Conservation (phyloP, 2,797 vertebrate species). For the Anguilla megastoma region DNA sequence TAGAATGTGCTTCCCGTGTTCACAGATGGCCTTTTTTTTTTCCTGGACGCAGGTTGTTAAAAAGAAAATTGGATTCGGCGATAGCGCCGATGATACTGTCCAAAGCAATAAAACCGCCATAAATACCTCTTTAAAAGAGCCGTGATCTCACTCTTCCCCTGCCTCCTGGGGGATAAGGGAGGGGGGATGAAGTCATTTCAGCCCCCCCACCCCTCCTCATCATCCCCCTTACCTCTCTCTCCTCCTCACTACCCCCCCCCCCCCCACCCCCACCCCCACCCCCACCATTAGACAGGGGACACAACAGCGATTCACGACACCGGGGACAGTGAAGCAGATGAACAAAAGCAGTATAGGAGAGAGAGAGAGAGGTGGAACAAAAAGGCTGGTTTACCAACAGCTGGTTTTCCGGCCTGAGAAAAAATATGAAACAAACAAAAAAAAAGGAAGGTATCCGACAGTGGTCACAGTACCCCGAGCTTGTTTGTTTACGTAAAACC, state of each 20-base stretch:
- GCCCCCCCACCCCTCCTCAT: slow-evolving; percentile 38
- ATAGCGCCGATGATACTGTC: slow-evolving; percentile 50
- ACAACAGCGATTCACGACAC: not conserved
- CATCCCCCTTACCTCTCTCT: not conserved
- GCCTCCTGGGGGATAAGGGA: slow-evolving; percentile 28
- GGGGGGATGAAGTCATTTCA: slow-evolving; percentile 69
- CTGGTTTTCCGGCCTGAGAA: not conserved
- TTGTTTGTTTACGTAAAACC: not conserved
- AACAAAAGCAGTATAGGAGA: not conserved
- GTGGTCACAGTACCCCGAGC: not conserved
- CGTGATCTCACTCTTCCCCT: slow-evolving; percentile 69
- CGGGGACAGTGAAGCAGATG: not conserved
- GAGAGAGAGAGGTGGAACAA: not conserved
- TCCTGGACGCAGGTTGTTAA: slow-evolving; percentile 35
- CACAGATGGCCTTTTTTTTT: slow-evolving; percentile 55
- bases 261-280: slow-evolving; percentile 34
- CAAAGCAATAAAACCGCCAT: slow-evolving; percentile 62
- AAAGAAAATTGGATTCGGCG: slow-evolving; percentile 55
- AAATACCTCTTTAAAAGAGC: slow-evolving; percentile 65
- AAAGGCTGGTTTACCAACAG: not conserved
- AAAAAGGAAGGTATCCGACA: not conserved
- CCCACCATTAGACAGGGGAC: slow-evolving; percentile 36
- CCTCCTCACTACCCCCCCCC: slow-evolving; percentile 44
- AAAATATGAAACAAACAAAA: not conserved
- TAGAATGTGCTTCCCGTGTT: slow-evolving; percentile 40